Evolutionary conservation across 2,797 vertebrate genomes (phyloP), one percentile per base, ranked within the genome.

Genomic region (Muscicapa striata): DNA sequence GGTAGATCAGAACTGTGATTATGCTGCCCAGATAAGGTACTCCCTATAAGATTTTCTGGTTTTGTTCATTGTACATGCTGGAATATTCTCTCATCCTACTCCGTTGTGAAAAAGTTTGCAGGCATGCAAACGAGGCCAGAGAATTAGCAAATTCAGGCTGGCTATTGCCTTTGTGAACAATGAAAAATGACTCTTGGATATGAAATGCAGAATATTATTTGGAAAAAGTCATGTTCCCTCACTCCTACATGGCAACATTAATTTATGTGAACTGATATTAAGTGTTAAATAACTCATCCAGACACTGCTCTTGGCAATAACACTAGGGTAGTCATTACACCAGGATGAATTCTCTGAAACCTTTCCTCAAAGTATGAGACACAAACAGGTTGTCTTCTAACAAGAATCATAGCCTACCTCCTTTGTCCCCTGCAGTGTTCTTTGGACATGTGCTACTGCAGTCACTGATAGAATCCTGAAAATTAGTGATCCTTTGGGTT

Each of bases 271-370:
- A 38, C 80, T 84, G 76, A 84, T 92, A 96, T 49, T 93, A 93
- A 89, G 85, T 84, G 83, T 91, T 94, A 90, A 96, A 95, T 93
- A 94, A 93, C 92, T 95, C 91, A 96, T 80, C 80, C 85, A 85
- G 92, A 91, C 76, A 17, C 94, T 85, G 93, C 85, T 94, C 46
- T 95, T 94, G 93, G 89, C 84, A 95, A 13, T 93, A 82, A 88
- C 69, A 87, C 40, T 38, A 45, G 52, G 46, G 26, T 46, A 93
- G 76, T 90, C 67, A 90, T 93, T 93, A 70, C 36, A 90, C 20
- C 5, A 49, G 83, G 82, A 87, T 88, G 80, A 87, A 84, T 91
- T 91, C 70, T 92, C 79, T 94, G 81, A 91, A 95, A 92, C 57
- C 67, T 88, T 81, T 89, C 54, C 48, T 80, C 41, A 32, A 69